phyloP scores from a whole-genome alignment of 2,113 vertebrate species.

The Cinclus mexicanus region DNA sequence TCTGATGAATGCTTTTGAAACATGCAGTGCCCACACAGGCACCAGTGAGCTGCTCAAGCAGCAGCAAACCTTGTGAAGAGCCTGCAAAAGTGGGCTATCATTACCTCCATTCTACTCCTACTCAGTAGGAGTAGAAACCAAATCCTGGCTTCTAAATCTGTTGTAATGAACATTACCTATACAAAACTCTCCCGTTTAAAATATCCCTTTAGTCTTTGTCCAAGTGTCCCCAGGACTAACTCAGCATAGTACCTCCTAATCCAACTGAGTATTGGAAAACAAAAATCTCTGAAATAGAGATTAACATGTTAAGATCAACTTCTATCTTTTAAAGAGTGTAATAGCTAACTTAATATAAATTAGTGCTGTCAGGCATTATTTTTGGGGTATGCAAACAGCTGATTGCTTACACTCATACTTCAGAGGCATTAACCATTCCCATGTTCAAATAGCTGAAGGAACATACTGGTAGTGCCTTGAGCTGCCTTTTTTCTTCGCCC shows the following conservation, averaged over 20 bases:
- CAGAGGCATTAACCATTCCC: not conserved
- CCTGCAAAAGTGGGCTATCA: not conserved
- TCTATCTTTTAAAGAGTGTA: not conserved
- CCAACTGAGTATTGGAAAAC: not conserved
- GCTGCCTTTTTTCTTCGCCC: not conserved
- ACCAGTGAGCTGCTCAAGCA: not conserved
- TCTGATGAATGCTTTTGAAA: not conserved
- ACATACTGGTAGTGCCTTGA: not conserved
- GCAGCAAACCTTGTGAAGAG: not conserved
- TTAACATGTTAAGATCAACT: not conserved
- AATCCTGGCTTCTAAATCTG: not conserved
- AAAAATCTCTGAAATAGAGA: not conserved
- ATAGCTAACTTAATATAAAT: not conserved
- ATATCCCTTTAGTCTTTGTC: not conserved
- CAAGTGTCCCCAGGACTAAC: not conserved
- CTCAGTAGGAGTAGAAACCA: not conserved
- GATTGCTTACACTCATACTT: not conserved
- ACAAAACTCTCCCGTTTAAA: not conserved
- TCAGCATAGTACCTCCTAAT: not conserved
- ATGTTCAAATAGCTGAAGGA: not conserved
- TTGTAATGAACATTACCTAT: not conserved
- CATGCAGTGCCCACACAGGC: not conserved
- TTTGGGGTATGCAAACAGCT: not conserved
- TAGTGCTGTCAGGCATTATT: not conserved
- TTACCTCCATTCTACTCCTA: not conserved